Conservation (phyloP, 2,888 invertebrate species). For the Andrena camellia region DNA sequence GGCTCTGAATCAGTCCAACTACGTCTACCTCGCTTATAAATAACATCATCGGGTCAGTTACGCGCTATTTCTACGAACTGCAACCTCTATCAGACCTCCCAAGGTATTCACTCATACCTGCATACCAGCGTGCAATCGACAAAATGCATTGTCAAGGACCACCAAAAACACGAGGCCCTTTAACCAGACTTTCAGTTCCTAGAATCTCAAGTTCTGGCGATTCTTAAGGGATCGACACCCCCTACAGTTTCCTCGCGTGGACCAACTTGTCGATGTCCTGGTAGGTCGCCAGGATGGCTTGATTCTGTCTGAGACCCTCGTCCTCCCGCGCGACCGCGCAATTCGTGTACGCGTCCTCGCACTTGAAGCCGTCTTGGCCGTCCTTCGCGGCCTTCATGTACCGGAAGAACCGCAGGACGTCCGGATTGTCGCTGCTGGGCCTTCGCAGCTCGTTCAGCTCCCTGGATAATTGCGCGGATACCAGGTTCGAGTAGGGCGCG, state of each 20-base stretch:
- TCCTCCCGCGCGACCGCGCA: conserved; percentile 89
- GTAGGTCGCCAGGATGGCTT: conserved; percentile 94
- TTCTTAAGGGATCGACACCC: background rate
- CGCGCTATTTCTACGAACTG: background rate
- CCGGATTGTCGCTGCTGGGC: conserved; percentile 94
- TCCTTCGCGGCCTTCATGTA: conserved; percentile 96
- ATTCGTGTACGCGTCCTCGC: conserved; percentile 89
- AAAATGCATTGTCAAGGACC: conserved; percentile 1
- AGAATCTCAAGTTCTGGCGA: background rate
- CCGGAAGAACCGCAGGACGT: conserved; percentile 94
- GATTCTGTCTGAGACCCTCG: conserved; percentile 87
- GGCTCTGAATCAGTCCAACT: background rate
- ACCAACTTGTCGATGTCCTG: conserved; percentile 95
- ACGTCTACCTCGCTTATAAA: conserved; percentile 3
- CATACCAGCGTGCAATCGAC: conserved; percentile 10
- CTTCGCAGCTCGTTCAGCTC: conserved; percentile 94
- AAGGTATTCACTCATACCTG: background rate
- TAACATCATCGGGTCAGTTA: background rate
- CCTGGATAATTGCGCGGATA: conserved; percentile 95
- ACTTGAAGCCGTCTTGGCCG: conserved; percentile 93
- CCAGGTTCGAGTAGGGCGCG: conserved; percentile 95
- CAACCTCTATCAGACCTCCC: background rate
- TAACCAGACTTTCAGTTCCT: conserved; percentile 18
- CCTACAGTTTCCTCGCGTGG: conserved; percentile 89
- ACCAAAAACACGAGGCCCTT: background rate